A percentile compares a stretch with the other conserved stretches of the same genome.
Conservation (phyloP, 2,888 invertebrate species). For the Vanessa cardui region DNA sequence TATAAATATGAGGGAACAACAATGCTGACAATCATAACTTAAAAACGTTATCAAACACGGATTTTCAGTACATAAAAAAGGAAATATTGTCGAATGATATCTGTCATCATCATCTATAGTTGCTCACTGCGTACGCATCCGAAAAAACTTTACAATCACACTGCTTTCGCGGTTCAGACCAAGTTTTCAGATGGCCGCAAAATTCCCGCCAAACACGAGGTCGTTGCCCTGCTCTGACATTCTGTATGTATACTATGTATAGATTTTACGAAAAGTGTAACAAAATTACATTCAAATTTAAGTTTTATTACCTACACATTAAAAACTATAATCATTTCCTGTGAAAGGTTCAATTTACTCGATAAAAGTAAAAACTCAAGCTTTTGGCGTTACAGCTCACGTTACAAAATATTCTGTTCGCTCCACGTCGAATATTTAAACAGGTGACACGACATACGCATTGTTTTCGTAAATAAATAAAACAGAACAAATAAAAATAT, state of each 20-base stretch:
- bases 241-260: conserved; percentile 31
- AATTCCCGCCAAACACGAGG: conserved; percentile 49
- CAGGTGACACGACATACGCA: conserved; percentile 38
- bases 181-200: conserved; percentile 40
- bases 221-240: conserved; percentile 43
- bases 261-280: conserved; percentile 25
- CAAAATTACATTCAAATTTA: conserved; percentile 16
- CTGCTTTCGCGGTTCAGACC: conserved; percentile 19
- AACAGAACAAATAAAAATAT: conserved; percentile 22
- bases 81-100: no score
- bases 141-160: not conserved
- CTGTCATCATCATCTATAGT: no score
- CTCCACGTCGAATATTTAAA: conserved; percentile 41
- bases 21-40: no score
- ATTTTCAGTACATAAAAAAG: no score
- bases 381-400: conserved; percentile 56
- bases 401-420: conserved; percentile 48
- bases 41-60: no score
- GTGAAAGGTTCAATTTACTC: conserved; percentile 45
- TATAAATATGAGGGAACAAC: no score
- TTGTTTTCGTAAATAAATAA: conserved; percentile 18
- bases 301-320: conserved; percentile 15
- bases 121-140: not conserved
- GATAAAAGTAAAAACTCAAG: conserved; percentile 77
- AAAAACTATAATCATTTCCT: conserved; percentile 18